Base-by-base conservation (phyloP, 2,113 vertebrate genomes). In the Panthera tigris region DNA sequence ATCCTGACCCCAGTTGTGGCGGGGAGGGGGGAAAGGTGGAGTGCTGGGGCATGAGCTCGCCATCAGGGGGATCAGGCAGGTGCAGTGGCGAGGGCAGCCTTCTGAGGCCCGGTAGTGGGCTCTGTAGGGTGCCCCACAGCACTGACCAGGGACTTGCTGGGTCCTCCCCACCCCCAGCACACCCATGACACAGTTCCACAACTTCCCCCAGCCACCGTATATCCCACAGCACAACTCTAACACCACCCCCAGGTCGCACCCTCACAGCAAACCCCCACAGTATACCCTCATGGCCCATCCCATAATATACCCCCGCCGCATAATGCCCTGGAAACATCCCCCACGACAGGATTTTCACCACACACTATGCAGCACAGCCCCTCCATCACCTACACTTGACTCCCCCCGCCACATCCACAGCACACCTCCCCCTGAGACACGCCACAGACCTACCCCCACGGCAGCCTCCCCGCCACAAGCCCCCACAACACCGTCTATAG, bases 321-420 rank as follows among this genome's bases (percentile, higher is more conserved):
- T 29, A 13, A 82, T 6, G 61, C 61, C 29, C 45, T 2, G 9
- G 45, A 41, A 11, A 68, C 0, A 41, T 19, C 57, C 78, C 76
- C 5, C 6, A 61, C 16, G n/a, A 11, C 7, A 7, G 52, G 29
- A 36, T 52, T 71, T 27, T 25, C 19, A 41, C 16, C 29, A 19
- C 41, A 5, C 69, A 50, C 31, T 21, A 27, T 7, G 4, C 2
- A 65, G 5, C 5, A 0, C 4, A 14, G 15, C 19, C n/a, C 33
- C 52, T 23, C 73, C 1, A 0, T 33, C 61, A 48, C 57, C 29
- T 29, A 5, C 2, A 11, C 74, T 27, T 45, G 14, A n/a, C 61
- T 19, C 19, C 3, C 36, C 66, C 57, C 8, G 3, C 33, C 66
- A 61, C 36, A 18, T 82, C 57, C 89, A n/a, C 16, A n/a, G 33